Evolutionary conservation across 92 coral and sea anemone genomes (phyloP).

Genomic region (Galaxea fascicularis): DNA sequence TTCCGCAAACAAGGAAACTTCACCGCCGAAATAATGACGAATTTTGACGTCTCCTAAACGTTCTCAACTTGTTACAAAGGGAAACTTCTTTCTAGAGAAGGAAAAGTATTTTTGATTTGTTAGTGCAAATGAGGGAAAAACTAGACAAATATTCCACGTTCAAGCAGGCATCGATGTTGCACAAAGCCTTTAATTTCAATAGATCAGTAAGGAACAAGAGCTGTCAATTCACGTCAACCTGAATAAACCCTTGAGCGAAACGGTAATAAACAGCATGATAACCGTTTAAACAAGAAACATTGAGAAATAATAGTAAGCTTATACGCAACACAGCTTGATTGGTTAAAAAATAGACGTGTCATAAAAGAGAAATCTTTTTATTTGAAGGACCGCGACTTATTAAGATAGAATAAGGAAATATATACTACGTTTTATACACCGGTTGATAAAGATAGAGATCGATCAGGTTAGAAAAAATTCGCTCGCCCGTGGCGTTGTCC

Average conservation of each 20-base stretch:
- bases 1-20: not conserved
- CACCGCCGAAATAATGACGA: not conserved
- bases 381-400: not conserved
- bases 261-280: not conserved
- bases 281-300: not conserved
- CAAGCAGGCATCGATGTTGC: not conserved
- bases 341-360: conserved; percentile 9
- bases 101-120: too few species aligned
- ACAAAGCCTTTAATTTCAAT: not conserved
- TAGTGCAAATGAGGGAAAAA: not conserved
- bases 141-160: not conserved
- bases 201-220: not conserved
- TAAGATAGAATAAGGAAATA: too few species aligned
- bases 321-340: conserved; percentile 22
- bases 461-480: not conserved
- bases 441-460: not conserved
- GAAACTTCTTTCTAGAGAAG: not conserved
- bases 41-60: not conserved
- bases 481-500: not conserved
- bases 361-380: not conserved
- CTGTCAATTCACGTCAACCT: conserved; percentile 4
- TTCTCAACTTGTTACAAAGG: not conserved
- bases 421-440: not conserved
- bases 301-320: not conserved
- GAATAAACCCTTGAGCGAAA: not conserved